phyloP scores from a whole-genome alignment of 2,888 invertebrate species.

The Drosophila lacicola region DNA sequence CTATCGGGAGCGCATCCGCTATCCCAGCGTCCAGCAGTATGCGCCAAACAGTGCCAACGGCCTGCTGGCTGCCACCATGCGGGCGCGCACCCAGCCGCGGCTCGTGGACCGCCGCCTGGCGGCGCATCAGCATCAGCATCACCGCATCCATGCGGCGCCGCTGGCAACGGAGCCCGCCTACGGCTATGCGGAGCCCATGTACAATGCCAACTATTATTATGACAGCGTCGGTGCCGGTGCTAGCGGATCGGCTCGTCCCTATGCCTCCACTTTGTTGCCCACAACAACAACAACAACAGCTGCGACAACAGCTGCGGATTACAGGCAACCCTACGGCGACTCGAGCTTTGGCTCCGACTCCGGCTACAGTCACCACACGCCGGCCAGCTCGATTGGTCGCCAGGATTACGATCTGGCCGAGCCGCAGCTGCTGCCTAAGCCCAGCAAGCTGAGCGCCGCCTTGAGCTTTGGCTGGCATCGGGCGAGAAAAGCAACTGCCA shows the following conservation, averaged over 20 bases:
- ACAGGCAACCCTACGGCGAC: conserved; percentile 85
- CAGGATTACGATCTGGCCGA: conserved; percentile 80
- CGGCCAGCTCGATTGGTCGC: conserved; percentile 83
- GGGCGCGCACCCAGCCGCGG: conserved; percentile 83
- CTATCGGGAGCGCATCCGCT: conserved; percentile 82
- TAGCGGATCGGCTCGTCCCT: conserved; percentile 45
- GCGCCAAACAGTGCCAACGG: conserved; percentile 72
- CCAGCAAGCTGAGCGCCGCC: conserved; percentile 80
- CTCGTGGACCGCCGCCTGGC: conserved; percentile 81
- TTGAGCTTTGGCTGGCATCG: conserved; percentile 82
- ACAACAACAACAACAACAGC: neutral
- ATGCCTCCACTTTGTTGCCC: conserved; percentile 68
- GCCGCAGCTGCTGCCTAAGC: conserved; percentile 47
- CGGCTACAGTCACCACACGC: conserved; percentile 90
- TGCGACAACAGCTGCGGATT: conserved; percentile 41
- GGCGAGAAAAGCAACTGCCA: conserved; percentile 30
- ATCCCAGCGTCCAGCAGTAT: conserved; percentile 78
- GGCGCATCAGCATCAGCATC: conserved; percentile 72
- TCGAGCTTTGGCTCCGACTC: conserved; percentile 94
- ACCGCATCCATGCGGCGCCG: conserved; percentile 78
- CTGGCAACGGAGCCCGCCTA: conserved; percentile 81
- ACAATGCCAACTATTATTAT: conserved; percentile 92
- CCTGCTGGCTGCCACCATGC: conserved; percentile 72
- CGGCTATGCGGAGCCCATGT: conserved; percentile 88
- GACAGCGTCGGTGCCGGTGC: conserved; percentile 86